Evolutionary conservation across 2,888 invertebrate species (phyloP), one percentile per base, ranked within the genome.

Genomic region (Neoaliturus tenellus): DNA sequence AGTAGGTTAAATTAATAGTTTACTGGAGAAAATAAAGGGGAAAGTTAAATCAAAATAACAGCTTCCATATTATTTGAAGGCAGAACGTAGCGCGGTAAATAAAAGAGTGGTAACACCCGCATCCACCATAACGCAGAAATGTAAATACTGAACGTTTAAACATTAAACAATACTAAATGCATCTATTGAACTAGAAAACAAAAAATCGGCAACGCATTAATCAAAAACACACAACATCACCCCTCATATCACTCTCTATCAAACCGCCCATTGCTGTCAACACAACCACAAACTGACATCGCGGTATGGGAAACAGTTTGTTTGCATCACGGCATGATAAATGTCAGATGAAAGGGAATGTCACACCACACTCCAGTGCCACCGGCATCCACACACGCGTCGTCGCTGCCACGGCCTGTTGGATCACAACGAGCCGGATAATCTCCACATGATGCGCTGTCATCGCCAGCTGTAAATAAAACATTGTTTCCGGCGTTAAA

Each of bases 401-500:
- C 23, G 25, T 6, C 8, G 35, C 5, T 35, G 41, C 28, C 75
- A 75, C 75, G 75, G 75, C 75, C 75, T 75, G 23, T 48, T 28
- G 75, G 48, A 25, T 25, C 44, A 44, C 28, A 41, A 75, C 35
- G 75, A 44, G 39, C 20, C 75, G 25, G 28, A 44, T 75, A 69
- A 69, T 69, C 35, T 5, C 23, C 69, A 67, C 67, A 39, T 23
- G 20, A 31, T 31, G n/a, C 69, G 69, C 39, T 69, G 69, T 69
- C 69, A 20, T 33, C 69, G 35, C n/a, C 44, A 23, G 23, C 44
- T 75, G 39, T 75, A 44, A 71, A 71, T 75, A 75, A 75, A 75
- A 75, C 75, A 75, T 75, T 75, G 75, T 75, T 75, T 75, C 75
- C 48, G 44, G 62, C 62, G n/a, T n/a, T n/a, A 25, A 28, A 20